Evolutionary conservation across 2,888 invertebrate species (phyloP).

Genomic region (Criorhina ranunculi): DNA sequence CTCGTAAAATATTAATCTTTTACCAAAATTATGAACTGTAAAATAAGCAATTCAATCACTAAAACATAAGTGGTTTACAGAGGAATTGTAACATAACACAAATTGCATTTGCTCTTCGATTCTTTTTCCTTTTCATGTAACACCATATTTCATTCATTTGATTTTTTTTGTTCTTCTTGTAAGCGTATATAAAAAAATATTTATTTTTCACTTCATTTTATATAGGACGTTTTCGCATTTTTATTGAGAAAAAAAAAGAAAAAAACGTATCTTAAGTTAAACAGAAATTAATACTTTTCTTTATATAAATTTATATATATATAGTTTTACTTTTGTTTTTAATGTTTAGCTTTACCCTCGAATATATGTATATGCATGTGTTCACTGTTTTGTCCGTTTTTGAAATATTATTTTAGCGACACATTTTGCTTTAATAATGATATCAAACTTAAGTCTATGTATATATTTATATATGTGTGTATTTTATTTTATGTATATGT

Average conservation of each 20-base stretch:
- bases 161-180: background rate
- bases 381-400: background rate
- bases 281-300: slow-evolving; percentile 46
- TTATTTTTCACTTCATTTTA: background rate
- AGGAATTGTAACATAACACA: background rate
- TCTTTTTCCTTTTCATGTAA: background rate
- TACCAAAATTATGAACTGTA: background rate
- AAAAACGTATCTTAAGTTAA: slow-evolving; percentile 7
- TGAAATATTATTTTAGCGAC: no score
- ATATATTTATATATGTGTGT: slow-evolving; percentile 4
- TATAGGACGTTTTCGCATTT: slow-evolving; percentile 10
- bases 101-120: background rate
- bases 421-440: background rate
- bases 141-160: background rate
- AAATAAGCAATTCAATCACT: background rate
- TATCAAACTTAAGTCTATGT: background rate
- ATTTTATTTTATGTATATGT: slow-evolving; percentile 8
- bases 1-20: background rate
- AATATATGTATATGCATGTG: slow-evolving; percentile 24
- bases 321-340: slow-evolving; percentile 5
- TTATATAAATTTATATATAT: slow-evolving; percentile 12
- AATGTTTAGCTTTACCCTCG: slow-evolving; percentile 12
- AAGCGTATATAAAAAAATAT: slow-evolving; percentile 43
- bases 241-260: background rate
- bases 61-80: background rate